Evolutionary conservation across 1,140 invertebrate genomes (phyloP).

Genomic region (Hylaeus anthracinus): DNA sequence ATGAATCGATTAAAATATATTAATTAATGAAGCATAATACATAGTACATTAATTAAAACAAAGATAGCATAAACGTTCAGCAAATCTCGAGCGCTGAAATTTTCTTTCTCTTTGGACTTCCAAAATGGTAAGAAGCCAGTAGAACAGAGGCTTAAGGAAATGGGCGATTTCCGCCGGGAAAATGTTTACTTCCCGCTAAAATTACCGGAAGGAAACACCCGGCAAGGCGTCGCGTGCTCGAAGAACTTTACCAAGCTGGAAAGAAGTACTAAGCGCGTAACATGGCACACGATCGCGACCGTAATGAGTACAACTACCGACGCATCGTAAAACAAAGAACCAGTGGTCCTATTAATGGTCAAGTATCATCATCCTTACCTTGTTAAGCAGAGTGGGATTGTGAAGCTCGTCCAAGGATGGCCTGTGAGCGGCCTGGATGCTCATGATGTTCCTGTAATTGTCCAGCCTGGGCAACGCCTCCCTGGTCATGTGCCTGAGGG

Average conservation of each 20-base stretch:
- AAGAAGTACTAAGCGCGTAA: conserved; percentile 7
- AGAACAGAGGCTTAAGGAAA: not conserved
- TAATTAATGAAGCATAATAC: no score
- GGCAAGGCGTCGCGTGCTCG: not conserved
- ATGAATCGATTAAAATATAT: no score
- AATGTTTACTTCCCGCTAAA: not conserved
- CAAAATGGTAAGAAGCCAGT: no score
- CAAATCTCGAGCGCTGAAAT: no score
- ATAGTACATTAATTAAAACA: no score
- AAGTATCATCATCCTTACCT: conserved; percentile 82
- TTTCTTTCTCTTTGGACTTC: no score
- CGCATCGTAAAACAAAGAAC: conserved; percentile 39
- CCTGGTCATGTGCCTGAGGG: conserved; percentile 90
- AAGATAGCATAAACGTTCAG: no score
- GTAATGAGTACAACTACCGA: conserved; percentile 26
- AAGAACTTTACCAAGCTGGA: not conserved
- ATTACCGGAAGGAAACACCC: not conserved
- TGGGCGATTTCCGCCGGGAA: no score
- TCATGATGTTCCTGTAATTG: conserved; percentile 96
- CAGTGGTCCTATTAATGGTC: conserved; percentile 32
- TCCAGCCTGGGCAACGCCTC: conserved; percentile 95
- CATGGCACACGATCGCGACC: not conserved
- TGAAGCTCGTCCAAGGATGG: conserved; percentile 97
- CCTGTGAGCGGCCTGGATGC: conserved; percentile 92
- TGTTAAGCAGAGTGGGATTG: conserved; percentile 89